Evolutionary conservation across 2,888 invertebrate species (phyloP), one percentile per base, ranked within the genome.

Genomic region (Ypsolopha scabrella): DNA sequence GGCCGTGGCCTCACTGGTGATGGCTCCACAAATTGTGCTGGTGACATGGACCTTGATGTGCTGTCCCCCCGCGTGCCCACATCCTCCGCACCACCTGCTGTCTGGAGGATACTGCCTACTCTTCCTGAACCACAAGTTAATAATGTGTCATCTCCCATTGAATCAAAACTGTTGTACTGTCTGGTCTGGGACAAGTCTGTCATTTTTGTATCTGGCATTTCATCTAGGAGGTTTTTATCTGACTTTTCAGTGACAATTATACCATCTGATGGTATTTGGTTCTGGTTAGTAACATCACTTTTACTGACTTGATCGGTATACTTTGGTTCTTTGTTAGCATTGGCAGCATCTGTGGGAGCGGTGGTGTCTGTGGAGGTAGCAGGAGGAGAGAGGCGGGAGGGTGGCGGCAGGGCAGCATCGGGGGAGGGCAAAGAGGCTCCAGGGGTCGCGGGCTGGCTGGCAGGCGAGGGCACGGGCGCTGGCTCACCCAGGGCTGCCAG

Each of bases 401-500:
- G 71, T 54, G 72, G 65, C 49, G 68, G 71, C 4, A 65, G 53
- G 41, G 63, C 64, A 43, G 67, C 55, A 43, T 75, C 74, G 47
- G 69, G 74, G 51, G 70, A 68, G 39, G 76, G 76, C 61, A 70
- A 65, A 50, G 80, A 82, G 59, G 80, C 70, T 62, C 83, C 71
- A 62, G 87, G 72, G 59, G 87, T 65, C 77, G 88, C 60, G 67
- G 89, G 68, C 24, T 24, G 24, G 24, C 24, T 24, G 85, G 60
- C 88, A 69, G 64, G 87, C 41, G 86, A 77, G 51, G 82, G 80
- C 38, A 75, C 77, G 51, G 87, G 78, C 41, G 81, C 85, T 53
- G 81, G 75, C 46, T 86, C 88, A 57, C 90, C 88, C 53, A 90
- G 75, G 48, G 89, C 91, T 48, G 90, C 90, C 57, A 94, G 82